Evolutionary conservation across 2,797 vertebrate species (phyloP).

Genomic region (Pipistrellus pygmaeus): DNA sequence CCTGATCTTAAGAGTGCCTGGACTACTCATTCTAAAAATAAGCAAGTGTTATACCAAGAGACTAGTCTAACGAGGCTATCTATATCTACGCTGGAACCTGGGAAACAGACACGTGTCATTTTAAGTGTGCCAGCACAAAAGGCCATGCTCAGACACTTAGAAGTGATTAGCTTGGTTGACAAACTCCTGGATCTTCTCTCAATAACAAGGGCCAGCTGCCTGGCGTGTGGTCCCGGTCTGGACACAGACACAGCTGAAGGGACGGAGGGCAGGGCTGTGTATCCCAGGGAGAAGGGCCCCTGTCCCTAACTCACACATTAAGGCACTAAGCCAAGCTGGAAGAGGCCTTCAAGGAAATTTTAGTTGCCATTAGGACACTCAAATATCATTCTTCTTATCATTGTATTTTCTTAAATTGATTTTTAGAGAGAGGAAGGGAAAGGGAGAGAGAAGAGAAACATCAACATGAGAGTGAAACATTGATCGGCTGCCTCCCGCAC

Average conservation of each 20-base stretch:
- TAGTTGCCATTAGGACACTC: not conserved
- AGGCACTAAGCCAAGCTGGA: not conserved
- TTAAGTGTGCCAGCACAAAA: not conserved
- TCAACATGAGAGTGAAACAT: not conserved
- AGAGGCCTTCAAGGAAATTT: not conserved
- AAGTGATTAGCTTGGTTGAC: not conserved
- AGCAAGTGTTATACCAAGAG: not conserved
- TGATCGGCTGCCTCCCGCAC: not conserved
- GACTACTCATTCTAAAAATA: not conserved
- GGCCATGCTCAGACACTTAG: not conserved
- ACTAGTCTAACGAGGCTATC: not conserved
- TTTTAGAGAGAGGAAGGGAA: not conserved
- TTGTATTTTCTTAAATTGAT: not conserved
- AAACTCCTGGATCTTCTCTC: not conserved
- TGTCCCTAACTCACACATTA: not conserved
- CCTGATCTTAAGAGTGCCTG: not conserved
- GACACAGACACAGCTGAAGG: not conserved
- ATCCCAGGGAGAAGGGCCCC: not conserved
- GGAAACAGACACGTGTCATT: accelerated
- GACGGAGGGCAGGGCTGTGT: not conserved
- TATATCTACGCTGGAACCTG: no score
- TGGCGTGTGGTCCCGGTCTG: not conserved
- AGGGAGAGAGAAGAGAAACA: not conserved
- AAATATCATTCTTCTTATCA: not conserved
- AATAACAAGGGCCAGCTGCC: not conserved